Base-by-base conservation (phyloP, 1,140 invertebrate genomes). In the Bombus difficillimus region DNA sequence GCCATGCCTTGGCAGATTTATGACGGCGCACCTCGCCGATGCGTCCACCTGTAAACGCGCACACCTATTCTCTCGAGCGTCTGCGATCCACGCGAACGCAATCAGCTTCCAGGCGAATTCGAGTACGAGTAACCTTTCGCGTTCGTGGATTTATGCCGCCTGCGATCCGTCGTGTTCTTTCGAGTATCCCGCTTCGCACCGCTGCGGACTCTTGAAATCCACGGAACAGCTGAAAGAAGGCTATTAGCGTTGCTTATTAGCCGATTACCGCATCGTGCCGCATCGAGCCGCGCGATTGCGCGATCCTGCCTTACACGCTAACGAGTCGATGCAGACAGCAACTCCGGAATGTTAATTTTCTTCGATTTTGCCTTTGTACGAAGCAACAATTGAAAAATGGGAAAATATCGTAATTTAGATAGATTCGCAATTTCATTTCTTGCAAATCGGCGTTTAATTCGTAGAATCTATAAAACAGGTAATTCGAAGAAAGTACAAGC, bases 1-100 rank as follows among this genome's bases (percentile, higher is more conserved):
- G 90, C 90, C 88, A 90, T 81, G 72, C 78, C 76, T 71, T 91
- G 92, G 88, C 89, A 93, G 92, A 93, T 93, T 93, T 93, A 93
- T 92, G 83, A 89, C 86, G 90, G 88, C 92, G 75, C 88, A 79
- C 92, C 92, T 88, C 87, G 81, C 81, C 75, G n/a, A 66, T 15
- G 64, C 80, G 82, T 89, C 75, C 80, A 88, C 81, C 66, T 88
- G 84, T 37, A 39, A 64, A 66, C 71, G 64, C 62, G n/a, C 53
- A 64, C 64, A n/a, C 41, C 57, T 47, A n/a, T n/a, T 28, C 25
- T 32, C 28, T 13, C 32, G 28, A n/a, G n/a, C 5, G 32, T 66
- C 32, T n/a, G 47, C 57, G 2, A 47, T 62, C 28, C 39, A 28
- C 25, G 39, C n/a, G 22, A 68, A n/a, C 73, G 62, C 28, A 53